A percentile compares a stretch with the other conserved stretches of the same genome.
These are phyloP conservation scores for Temnothorax rugatulus DNA, from an alignment of 2,888 invertebrate species.

Conservation along the genomic window DNA sequence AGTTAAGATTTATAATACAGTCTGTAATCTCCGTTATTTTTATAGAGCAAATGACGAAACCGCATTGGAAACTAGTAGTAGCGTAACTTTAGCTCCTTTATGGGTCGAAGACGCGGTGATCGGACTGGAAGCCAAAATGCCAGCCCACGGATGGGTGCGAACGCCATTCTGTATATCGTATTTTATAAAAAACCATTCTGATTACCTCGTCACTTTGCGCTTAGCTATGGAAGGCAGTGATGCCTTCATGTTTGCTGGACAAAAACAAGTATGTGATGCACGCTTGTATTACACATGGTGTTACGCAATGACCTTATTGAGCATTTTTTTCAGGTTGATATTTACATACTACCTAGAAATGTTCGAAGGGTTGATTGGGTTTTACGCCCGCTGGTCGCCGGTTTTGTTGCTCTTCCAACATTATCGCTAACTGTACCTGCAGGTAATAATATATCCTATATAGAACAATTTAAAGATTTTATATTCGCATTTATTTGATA, in stretches of 20 bases:
- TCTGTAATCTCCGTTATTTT: constrained; percentile 19
- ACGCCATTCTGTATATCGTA: constrained; percentile 91
- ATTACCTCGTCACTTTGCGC: constrained; percentile 91
- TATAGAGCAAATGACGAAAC: constrained; percentile 79
- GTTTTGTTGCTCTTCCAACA: constrained; percentile 88
- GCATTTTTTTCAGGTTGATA: constrained; percentile 80
- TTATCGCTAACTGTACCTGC: constrained; percentile 86
- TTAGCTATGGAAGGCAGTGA: constrained; percentile 94
- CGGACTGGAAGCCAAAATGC: constrained; percentile 89
- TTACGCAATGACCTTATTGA: neutral
- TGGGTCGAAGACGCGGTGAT: constrained; percentile 89
- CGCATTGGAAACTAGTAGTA: constrained; percentile 86
- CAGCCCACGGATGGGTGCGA: constrained; percentile 92
- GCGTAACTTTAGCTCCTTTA: constrained; percentile 88
- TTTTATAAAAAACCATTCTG: constrained; percentile 91
- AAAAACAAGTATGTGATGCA: constrained; percentile 91
- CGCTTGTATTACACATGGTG: neutral
- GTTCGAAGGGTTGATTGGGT: constrained; percentile 91
- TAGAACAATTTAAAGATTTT: neutral
- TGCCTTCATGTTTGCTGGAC: constrained; percentile 98
- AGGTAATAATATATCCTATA: constrained; percentile 72
- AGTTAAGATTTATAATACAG: constrained; percentile 21
- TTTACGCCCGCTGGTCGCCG: constrained; percentile 91
- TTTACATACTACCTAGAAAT: constrained; percentile 88
- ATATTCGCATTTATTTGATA: constrained; percentile 74